Conservation (phyloP, 1,140 invertebrate genomes). For the Sarcophaga peregrina region DNA sequence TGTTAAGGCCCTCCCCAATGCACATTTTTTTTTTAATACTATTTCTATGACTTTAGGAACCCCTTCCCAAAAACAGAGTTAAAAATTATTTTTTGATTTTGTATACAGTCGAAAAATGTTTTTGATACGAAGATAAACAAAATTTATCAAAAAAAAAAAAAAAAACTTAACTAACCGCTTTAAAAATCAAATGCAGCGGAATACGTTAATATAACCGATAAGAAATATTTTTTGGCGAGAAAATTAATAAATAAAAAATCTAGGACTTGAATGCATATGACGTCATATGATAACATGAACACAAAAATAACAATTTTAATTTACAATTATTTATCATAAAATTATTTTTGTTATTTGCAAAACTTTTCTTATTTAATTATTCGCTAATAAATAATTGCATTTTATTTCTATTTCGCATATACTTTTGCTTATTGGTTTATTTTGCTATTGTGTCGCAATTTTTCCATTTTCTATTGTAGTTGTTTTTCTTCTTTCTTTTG, state of each 20-base stretch:
- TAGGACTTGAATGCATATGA: too few species aligned
- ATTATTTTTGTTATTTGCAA: too few species aligned
- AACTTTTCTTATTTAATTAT: too few species aligned
- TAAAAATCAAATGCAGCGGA: neutral
- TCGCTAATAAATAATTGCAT: too few species aligned
- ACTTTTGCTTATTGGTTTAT: too few species aligned
- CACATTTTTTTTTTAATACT: neutral
- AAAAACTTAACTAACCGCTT: constrained; percentile 7
- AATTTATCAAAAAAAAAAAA: neutral
- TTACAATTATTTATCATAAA: too few species aligned
- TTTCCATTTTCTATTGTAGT: constrained; percentile 1
- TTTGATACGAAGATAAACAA: neutral
- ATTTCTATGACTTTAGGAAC: neutral
- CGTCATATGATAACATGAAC: too few species aligned
- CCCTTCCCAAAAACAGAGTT: neutral
- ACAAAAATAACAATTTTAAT: too few species aligned
- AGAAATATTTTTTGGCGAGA: too few species aligned
- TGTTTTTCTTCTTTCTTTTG: neutral
- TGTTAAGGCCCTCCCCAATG: neutral
- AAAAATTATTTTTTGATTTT: neutral
- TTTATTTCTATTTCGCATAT: too few species aligned
- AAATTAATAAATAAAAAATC: too few species aligned
- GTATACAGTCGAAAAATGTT: neutral
- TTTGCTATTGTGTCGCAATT: neutral
- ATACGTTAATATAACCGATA: too few species aligned